A percentile compares a stretch with the other conserved stretches of the same genome.
Conservation (phyloP, 2,888 invertebrate species). For the Julus scanicus region DNA sequence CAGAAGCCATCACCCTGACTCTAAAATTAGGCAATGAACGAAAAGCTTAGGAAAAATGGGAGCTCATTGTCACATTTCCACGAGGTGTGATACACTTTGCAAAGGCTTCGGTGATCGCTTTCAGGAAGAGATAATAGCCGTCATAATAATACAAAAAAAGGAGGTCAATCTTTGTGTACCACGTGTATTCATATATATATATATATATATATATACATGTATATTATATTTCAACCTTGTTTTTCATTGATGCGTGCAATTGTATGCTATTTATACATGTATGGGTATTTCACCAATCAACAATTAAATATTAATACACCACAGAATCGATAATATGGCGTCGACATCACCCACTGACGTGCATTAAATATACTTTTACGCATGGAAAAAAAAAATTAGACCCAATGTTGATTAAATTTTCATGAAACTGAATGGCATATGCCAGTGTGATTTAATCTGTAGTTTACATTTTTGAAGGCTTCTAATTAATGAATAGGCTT, state of each 20-base stretch:
- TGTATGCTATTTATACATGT: neutral
- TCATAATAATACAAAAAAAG: neutral
- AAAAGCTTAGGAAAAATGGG: neutral
- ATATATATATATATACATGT: neutral
- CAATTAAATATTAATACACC: constrained; percentile 5
- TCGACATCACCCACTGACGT: neutral
- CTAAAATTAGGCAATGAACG: neutral
- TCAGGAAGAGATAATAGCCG: constrained; percentile 4
- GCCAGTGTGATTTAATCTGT: neutral
- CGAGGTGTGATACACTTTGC: neutral
- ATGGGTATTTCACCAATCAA: neutral
- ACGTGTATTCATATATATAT: neutral
- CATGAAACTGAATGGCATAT: neutral
- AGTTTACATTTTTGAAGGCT: neutral
- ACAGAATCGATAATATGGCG: neutral
- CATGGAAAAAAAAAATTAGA: neutral
- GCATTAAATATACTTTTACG: neutral
- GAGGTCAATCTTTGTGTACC: neutral
- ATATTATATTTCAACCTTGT: constrained; percentile 3
- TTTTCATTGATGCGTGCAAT: neutral
- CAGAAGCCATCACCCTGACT: neutral
- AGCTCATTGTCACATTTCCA: neutral
- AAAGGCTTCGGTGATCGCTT: neutral
- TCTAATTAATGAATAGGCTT: neutral
- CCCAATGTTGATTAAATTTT: neutral